phyloP scores from a whole-genome alignment of 2,797 vertebrate species.

The Thunnus albacares region DNA sequence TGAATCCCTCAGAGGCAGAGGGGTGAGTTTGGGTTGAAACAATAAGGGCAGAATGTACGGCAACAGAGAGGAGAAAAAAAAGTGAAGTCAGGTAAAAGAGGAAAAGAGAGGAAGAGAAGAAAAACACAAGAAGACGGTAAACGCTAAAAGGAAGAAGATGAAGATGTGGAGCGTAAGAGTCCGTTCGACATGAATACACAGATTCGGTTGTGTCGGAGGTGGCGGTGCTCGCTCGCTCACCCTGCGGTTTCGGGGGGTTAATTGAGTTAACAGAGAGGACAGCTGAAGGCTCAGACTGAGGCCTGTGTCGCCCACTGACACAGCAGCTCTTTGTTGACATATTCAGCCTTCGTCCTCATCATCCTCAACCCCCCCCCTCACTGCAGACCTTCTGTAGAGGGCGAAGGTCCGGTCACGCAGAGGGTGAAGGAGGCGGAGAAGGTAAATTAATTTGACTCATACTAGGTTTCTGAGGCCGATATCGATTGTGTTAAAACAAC shows the following conservation, averaged over 20 bases:
- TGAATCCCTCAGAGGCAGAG: conserved; percentile 39
- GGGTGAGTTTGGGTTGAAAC: conserved; percentile 32
- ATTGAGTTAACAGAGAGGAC: conserved; percentile 72
- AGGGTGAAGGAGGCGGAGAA: conserved; percentile 39
- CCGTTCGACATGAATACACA: neutral
- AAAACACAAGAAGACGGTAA: accelerated
- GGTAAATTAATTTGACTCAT: neutral
- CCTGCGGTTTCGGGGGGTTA: conserved; percentile 64
- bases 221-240: conserved; percentile 16
- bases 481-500: neutral
- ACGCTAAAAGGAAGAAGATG: neutral
- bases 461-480: neutral
- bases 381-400: conserved; percentile 28
- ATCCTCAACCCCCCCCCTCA: neutral
- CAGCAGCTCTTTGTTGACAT: conserved; percentile 73
- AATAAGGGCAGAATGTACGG: conserved; percentile 1
- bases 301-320: conserved; percentile 54
- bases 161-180: neutral
- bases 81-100: neutral
- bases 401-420: conserved; percentile 51
- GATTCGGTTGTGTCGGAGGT: conserved; percentile 2
- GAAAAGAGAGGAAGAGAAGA: neutral
- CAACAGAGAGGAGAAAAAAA: neutral
- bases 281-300: conserved; percentile 74
- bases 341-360: conserved; percentile 22